These are phyloP conservation scores for Drosophila antonietae DNA, from an alignment of 2,888 invertebrate species.

Conservation along the genomic window DNA sequence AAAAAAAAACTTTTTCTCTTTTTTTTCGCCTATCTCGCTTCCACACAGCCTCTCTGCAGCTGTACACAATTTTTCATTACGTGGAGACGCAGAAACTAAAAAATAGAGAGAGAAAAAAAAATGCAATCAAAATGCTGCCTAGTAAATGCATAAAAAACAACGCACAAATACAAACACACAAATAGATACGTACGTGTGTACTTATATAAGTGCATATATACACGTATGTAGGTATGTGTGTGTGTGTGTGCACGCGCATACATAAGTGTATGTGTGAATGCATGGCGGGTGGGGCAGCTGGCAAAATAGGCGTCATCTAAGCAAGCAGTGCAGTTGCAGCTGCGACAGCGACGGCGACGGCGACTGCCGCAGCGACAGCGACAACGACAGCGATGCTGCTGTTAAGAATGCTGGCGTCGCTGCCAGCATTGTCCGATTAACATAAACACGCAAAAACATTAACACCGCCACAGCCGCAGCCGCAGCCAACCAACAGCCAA, in stretches of 20 bases:
- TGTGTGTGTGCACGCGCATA: conserved; percentile 19
- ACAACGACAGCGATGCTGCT: conserved; percentile 2
- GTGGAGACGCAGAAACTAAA: conserved; percentile 56
- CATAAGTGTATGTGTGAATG: conserved; percentile 11
- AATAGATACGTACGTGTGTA: conserved; percentile 13
- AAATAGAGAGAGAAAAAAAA: conserved; percentile 48
- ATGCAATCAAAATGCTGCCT: conserved; percentile 76
- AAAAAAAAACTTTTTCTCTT: conserved; percentile 65
- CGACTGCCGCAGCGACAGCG: conserved; percentile 5
- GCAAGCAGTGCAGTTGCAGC: conserved; percentile 52
- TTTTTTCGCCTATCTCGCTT: conserved; percentile 37
- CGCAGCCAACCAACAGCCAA: conserved; percentile 66
- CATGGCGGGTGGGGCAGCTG: conserved; percentile 38
- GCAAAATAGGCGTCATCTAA: conserved; percentile 79
- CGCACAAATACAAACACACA: conserved; percentile 55
- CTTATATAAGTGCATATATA: conserved; percentile 18
- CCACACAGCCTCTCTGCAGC: conserved; percentile 21
- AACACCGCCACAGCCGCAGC: conserved; percentile 70
- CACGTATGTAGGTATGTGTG: conserved; percentile 22
- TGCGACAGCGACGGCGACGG: conserved; percentile 10
- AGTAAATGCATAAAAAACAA: conserved; percentile 76
- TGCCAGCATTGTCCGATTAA: conserved; percentile 77
- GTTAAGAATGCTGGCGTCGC: conserved; percentile 29
- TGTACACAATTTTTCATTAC: conserved; percentile 59
- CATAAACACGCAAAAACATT: conserved; percentile 84